A percentile compares a stretch with the other conserved stretches of the same genome.
Conservation (phyloP, 2,113 vertebrate species). For the Apteryx mantelli region DNA sequence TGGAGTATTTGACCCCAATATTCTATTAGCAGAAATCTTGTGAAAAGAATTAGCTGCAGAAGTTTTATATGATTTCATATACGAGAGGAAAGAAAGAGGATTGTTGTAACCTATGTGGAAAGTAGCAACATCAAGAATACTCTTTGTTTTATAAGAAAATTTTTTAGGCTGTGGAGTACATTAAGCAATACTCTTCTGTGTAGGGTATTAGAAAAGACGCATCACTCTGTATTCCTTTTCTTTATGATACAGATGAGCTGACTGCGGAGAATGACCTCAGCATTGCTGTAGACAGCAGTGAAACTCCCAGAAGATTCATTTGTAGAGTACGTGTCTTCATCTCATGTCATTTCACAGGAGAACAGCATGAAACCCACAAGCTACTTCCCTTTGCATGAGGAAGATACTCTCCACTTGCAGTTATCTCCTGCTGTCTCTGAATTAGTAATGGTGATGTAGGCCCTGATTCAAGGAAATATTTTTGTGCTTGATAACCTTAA, state of each 20-base stretch:
- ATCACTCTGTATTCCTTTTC: not conserved
- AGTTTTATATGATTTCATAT: not conserved
- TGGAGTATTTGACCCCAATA: not conserved
- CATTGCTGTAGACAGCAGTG: not conserved
- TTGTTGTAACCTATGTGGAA: not conserved
- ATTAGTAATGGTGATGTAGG: not conserved
- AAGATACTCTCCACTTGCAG: conserved; percentile 1
- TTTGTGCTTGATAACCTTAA: not conserved
- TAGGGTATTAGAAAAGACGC: not conserved
- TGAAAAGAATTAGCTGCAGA: not conserved
- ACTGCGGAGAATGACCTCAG: not conserved
- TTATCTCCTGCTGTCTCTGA: not conserved
- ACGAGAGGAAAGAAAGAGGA: not conserved
- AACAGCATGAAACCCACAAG: not conserved
- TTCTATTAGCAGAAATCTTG: not conserved
- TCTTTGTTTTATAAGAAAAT: not conserved
- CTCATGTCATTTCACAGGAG: not conserved
- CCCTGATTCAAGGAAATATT: not conserved
- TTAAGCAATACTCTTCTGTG: not conserved
- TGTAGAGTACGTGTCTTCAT: conserved; percentile 11
- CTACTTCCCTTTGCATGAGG: not conserved
- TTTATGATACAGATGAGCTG: not conserved
- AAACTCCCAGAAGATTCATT: conserved; percentile 26
- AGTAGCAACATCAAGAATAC: not conserved
- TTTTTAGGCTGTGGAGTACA: not conserved